Base-by-base conservation (phyloP, 2,797 vertebrate species). In the Anniella stebbinsi region DNA sequence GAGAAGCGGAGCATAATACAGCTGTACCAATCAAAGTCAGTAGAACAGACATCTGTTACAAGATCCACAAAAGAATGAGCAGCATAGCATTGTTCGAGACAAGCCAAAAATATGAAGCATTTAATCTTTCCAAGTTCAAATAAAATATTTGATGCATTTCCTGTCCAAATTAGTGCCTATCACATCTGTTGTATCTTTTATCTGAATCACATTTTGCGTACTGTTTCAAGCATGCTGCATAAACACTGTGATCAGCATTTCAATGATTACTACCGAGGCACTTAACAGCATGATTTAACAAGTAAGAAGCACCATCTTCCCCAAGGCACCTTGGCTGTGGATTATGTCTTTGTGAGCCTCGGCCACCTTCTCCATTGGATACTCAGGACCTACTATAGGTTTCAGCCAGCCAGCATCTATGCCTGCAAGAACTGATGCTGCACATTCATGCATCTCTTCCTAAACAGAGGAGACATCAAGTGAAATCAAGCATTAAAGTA, bases 321-420 rank as follows among this genome's bases (percentile, higher is more conserved):
- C 99, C 70, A 90, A 88, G 80, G 98, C 97, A 51, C 98, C 98
- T 1, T 95, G 89, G 89, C 95, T 95, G n/a, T 97, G 93, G 1
- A 99, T 99, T 88, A 99, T 98, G 91, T 98, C 97, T 66, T 98
- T 96, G 36, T 99, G 99, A 70, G 99, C 98, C 90, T 98, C 94
- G 17, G 91, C 93, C 0, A 91, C 98, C 36, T 98, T 95, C 80
- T 98, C 98, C 60, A 99, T 92, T 0, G 97, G 95, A 88, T 98
- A 99, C 87, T 97, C 95, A 2, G 94, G 88, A 45, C 98, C 98
- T 2, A 98, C 94, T 0, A 88, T 82, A 0, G 99, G 99, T 72
- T 88, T 97, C 95, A 99, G 94, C 98, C 98, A 99, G 54, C 98
- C 98, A 41, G 96, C 93, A 85, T 98, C 98, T 93, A 98, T 97